Conservation (phyloP, 2,888 invertebrate species). For the Escarpia spicata region DNA sequence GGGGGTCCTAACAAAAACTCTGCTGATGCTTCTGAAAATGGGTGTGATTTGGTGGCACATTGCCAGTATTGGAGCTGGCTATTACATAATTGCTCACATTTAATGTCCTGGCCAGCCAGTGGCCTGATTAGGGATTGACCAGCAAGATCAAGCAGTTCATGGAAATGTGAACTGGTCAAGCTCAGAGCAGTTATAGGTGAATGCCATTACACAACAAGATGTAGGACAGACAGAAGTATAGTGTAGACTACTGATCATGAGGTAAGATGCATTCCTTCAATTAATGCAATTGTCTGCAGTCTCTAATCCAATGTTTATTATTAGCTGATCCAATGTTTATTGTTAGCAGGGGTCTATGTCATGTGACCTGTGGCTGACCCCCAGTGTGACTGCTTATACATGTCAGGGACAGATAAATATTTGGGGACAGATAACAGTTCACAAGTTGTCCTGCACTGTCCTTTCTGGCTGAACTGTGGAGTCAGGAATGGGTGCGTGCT, state of each 20-base stretch:
- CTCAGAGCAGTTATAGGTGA: too few relatives aligned
- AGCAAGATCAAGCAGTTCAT: too few relatives aligned
- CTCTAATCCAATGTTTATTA: conserved; percentile 12
- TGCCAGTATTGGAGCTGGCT: neutral
- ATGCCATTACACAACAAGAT: too few relatives aligned
- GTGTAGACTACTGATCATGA: neutral
- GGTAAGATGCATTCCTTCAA: conserved; percentile 3
- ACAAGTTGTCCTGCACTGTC: neutral
- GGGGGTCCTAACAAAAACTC: neutral
- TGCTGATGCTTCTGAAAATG: conserved; percentile 3
- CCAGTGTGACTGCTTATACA: neutral
- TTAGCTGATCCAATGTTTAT: conserved; percentile 12
- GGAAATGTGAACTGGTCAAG: too few relatives aligned
- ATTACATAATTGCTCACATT: neutral
- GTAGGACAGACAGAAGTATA: too few relatives aligned
- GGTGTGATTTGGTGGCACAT: neutral
- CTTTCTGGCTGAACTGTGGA: neutral
- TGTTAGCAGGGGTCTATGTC: neutral
- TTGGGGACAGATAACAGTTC: neutral
- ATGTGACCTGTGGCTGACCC: neutral
- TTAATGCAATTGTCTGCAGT: neutral
- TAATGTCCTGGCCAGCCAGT: neutral
- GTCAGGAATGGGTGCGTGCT: neutral
- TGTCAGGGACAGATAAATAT: neutral
- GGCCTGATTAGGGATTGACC: neutral